Base-by-base conservation (phyloP, 2,113 vertebrate genomes). In the Heterochromis multidens region DNA sequence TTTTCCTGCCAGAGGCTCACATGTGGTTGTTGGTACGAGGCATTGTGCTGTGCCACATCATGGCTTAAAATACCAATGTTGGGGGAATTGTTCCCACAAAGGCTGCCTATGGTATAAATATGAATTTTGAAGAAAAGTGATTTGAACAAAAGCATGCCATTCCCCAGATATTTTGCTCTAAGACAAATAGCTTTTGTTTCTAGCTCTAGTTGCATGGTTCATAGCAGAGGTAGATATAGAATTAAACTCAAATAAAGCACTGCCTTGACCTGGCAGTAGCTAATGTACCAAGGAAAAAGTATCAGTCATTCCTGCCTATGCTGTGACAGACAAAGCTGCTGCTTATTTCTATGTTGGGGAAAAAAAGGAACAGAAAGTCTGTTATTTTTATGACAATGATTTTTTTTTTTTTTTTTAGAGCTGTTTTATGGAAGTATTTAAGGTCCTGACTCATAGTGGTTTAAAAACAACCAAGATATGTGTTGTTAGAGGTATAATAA, bases 141-240 rank as follows among this genome's bases (percentile, higher is more conserved):
- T 80, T 83, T 83, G 27, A 83, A 76, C 7, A 31, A 59, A 57
- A 27, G 25, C n/a, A n/a, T 72, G 21, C 7, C 27, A 63, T 77
- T 79, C 70, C 78, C 8, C 19, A 58, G 40, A 56, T 77, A 40
- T 79, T 67, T 57, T 56, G 82, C 10, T 70, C 17, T 40, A 14
- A 78, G 83, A 72, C 25, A 83, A 88, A 52, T 40, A 23, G 10
- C 70, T 37, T 77, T 88, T 83, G 35, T 89, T 72, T 46, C 82
- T n/a, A 35, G 31, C 52, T 77, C 1, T 37, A n/a, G 16, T 4
- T 81, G 56, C 21, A 27, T 90, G 60, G 81, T 62, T 93, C 60
- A 77, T 35, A n/a, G 62, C 35, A 76, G 43, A 60, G n/a, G 2
- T 14, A 80, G 40, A 37, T 57, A 17, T 33, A 61, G 65, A 74